A percentile compares a stretch with the other conserved stretches of the same genome.
phyloP scores from a whole-genome alignment of 2,888 invertebrate species.

The Ophioninae sp. region DNA sequence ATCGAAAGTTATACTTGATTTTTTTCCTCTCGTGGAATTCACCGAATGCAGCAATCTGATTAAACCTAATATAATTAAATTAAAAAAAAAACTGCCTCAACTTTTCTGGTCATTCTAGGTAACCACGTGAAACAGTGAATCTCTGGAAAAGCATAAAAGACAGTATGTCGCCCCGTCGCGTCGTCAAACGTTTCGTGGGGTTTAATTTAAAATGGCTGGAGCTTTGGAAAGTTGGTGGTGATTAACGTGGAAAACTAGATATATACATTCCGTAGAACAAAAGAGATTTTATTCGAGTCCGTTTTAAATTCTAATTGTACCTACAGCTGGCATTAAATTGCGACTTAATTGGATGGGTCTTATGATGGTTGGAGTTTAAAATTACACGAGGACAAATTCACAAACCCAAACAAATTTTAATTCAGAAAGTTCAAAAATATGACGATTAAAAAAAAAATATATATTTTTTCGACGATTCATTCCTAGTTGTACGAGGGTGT shows the following conservation, averaged over 20 bases:
- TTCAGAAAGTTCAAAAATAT: not conserved
- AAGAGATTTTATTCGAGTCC: not conserved
- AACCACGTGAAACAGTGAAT: not conserved
- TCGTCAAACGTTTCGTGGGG: not conserved
- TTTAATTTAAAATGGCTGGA: not conserved
- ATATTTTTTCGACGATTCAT: not conserved
- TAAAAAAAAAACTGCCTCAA: no score
- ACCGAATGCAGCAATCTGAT: conserved; percentile 71
- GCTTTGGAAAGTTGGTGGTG: not conserved
- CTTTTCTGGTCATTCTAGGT: not conserved
- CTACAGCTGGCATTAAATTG: not conserved
- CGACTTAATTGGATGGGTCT: not conserved
- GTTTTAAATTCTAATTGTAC: not conserved
- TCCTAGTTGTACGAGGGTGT: not conserved
- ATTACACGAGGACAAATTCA: not conserved
- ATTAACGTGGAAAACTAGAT: not conserved
- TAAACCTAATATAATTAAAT: no score
- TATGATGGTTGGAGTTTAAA: not conserved
- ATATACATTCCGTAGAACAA: not conserved
- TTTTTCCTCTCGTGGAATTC: conserved; percentile 27
- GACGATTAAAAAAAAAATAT: no score
- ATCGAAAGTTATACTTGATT: not conserved
- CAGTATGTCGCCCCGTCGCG: not conserved
- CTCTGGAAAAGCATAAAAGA: not conserved
- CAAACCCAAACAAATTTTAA: no score